phyloP scores from a whole-genome alignment of 2,888 invertebrate species.

The Teleiodes luculella region DNA sequence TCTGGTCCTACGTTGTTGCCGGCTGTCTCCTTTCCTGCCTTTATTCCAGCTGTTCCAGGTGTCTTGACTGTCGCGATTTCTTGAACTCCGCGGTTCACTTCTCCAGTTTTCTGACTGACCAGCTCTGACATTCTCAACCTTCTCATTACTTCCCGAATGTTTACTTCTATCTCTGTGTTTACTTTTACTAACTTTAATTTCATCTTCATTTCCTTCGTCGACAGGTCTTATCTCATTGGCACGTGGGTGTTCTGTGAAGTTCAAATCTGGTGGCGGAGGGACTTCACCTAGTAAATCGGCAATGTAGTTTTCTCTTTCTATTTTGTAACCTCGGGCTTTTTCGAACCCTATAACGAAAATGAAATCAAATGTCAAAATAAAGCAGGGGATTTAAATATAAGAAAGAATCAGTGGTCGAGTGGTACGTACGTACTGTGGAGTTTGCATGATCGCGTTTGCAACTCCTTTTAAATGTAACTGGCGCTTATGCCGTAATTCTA shows the following conservation, averaged over 20 bases:
- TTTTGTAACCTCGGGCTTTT: constrained; percentile 81
- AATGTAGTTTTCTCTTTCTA: constrained; percentile 81
- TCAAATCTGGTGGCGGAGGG: constrained; percentile 37
- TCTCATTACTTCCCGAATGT: background rate
- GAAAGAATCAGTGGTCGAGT: too few species aligned
- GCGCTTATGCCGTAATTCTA: too few species aligned
- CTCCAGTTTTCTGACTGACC: background rate
- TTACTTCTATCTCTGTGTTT: background rate
- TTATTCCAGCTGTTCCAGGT: constrained; percentile 12
- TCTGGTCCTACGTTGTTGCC: background rate
- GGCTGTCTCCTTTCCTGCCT: constrained; percentile 1
- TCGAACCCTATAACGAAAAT: constrained; percentile 76
- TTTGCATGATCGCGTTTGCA: too few species aligned
- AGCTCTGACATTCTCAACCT: background rate
- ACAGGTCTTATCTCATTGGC: constrained; percentile 32
- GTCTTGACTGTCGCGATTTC: background rate
- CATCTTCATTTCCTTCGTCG: constrained; percentile 17
- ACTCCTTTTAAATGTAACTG: too few species aligned
- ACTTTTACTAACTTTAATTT: background rate
- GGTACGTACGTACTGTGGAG: too few species aligned
- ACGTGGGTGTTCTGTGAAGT: constrained; percentile 12
- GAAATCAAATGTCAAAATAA: background rate
- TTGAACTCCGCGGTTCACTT: background rate
- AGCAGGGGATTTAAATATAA: too few species aligned
- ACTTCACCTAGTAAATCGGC: constrained; percentile 50